These are phyloP conservation scores for Rhodinocichla rosea DNA, from an alignment of 2,113 vertebrate genomes.

Conservation along the genomic window DNA sequence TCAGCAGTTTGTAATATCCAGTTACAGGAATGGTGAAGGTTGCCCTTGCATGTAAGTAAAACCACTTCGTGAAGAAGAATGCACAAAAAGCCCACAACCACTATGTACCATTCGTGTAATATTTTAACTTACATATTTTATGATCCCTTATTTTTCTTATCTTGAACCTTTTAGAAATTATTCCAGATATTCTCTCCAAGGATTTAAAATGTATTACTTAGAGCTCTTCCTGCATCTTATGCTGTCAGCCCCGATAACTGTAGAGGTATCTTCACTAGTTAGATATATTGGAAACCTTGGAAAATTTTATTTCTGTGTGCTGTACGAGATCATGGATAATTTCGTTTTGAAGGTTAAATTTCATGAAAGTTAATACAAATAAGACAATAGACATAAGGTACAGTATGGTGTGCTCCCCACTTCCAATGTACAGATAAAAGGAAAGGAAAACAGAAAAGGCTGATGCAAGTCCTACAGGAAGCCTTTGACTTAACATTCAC, in stretches of 20 bases:
- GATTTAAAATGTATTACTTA: not conserved
- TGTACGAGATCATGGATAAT: not conserved
- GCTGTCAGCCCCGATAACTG: not conserved
- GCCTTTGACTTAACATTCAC: not conserved
- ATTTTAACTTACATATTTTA: not conserved
- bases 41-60: not conserved
- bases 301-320: not conserved
- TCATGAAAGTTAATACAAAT: not conserved
- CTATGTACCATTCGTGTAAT: not conserved
- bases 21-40: not conserved
- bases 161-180: not conserved
- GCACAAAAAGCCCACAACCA: not conserved
- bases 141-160: not conserved
- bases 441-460: not conserved
- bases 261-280: not conserved
- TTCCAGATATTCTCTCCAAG: not conserved
- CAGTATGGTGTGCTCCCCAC: not conserved
- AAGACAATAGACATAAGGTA: not conserved
- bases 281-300: not conserved
- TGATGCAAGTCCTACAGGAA: not conserved
- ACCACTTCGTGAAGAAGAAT: not conserved
- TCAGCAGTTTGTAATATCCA: not conserved
- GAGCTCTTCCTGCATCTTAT: not conserved
- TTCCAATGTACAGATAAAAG: not conserved
- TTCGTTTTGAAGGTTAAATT: not conserved